These are phyloP conservation scores for Schizothorax lantsangensis DNA, from an alignment of 2,797 vertebrate genomes.

Conservation along the genomic window DNA sequence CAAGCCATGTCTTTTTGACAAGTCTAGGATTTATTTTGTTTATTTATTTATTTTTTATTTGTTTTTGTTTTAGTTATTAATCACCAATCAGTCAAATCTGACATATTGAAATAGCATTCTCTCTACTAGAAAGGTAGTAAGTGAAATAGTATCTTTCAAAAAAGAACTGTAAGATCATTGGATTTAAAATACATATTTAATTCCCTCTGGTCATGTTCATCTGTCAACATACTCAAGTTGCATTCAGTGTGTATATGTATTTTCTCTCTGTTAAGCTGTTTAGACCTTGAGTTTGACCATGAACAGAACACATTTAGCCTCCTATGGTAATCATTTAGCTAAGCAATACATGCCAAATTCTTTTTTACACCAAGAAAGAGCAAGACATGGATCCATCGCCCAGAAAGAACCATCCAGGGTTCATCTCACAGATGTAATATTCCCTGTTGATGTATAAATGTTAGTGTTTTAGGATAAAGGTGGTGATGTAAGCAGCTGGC, in stretches of 20 bases:
- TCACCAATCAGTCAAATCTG: not conserved
- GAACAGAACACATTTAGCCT: conserved; percentile 18
- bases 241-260: not conserved
- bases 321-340: conserved; percentile 5
- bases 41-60: not conserved
- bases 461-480: conserved; percentile 12
- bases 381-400: not conserved
- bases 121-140: not conserved
- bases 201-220: conserved; percentile 22
- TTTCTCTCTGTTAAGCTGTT: conserved; percentile 23
- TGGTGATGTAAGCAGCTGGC: conserved; percentile 18
- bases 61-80: not conserved
- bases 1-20: not conserved
- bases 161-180: conserved; percentile 5
- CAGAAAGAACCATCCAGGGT: not conserved
- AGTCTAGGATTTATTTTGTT: not conserved
- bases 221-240: conserved; percentile 28
- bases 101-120: not conserved
- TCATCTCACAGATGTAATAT: not conserved
- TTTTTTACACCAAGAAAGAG: conserved; percentile 15
- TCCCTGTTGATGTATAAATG: conserved; percentile 30
- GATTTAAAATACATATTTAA: not conserved
- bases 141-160: not conserved
- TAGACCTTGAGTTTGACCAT: conserved; percentile 14
- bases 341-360: conserved; percentile 4